Base-by-base conservation (phyloP, 1,140 invertebrate species). In the Drosophila rhopaloa region DNA sequence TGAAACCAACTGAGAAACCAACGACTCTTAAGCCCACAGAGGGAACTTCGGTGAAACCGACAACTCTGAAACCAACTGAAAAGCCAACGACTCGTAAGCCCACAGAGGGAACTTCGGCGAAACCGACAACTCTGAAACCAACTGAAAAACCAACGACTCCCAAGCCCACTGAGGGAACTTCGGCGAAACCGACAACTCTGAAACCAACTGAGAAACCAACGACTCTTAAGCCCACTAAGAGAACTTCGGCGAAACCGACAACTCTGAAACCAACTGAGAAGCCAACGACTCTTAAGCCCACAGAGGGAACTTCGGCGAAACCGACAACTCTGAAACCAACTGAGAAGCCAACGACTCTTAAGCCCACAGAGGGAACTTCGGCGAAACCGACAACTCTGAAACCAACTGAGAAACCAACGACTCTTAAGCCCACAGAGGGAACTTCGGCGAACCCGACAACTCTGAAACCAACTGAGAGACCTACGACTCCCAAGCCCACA, bases 111-210 rank as follows among this genome's bases (percentile, higher is more conserved):
- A 48, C 63, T 0, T 50, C 44, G 1, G 7, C 4, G 11, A 44
- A 61, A 16, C 63, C 51, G 1, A 74, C 56, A 4, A 75, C 72
- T 1, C 0, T 8, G 11, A 61, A 61, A 13, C 63, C 47, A 32
- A 32, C 29, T 32, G 29, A 5, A n/a, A 51, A 51, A 37, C 24
- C 37, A n/a, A 57, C 58, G 9, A 50, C 47, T 37, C 24, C 16
- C 6, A 27, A 14, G n/a, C 10, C 35, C 0, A 40, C 61, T 0
- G 6, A 32, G 7, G 7, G 29, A 4, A 63, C 61, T 3, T 6
- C 29, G 1, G 29, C 16, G 11, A 56, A 56, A n/a, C 24, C 32
- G 1, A 48, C 62, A 0, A 65, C 62, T n/a, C 16, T 5, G 9
- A 48, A 32, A 10, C 14, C 53, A 0, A 19, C 62, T 0, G 37